Percentiles rank a stretch among this genome's conserved stretches.
Evolutionary conservation across 2,797 vertebrate species (phyloP).

Genomic region (Triplophysa bombifrons): DNA sequence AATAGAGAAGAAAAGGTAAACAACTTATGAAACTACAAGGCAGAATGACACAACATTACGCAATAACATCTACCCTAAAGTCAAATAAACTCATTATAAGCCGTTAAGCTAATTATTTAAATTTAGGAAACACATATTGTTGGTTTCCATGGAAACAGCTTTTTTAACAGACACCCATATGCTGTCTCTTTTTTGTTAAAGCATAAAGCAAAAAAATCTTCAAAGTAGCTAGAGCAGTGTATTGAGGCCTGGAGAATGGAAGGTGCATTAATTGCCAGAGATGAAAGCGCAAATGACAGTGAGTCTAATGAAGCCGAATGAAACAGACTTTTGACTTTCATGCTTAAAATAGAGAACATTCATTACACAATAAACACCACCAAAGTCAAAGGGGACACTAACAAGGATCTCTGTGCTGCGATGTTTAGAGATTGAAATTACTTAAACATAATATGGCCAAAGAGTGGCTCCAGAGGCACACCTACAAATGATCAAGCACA

Average conservation of each 20-base stretch:
- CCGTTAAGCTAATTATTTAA: constrained; percentile 52
- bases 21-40: constrained; percentile 20
- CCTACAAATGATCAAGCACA: not conserved
- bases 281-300: constrained; percentile 40
- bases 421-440: not conserved
- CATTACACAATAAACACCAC: constrained; percentile 4
- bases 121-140: constrained; percentile 51
- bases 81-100: constrained; percentile 33
- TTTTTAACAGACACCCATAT: constrained; percentile 59
- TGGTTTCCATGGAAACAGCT: constrained; percentile 68
- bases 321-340: constrained; percentile 32
- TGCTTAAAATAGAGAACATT: constrained; percentile 26
- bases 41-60: constrained; percentile 8
- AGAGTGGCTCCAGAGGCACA: constrained; percentile 6
- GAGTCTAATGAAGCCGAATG: constrained; percentile 38
- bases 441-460: not conserved
- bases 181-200: constrained; percentile 40
- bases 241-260: constrained; percentile 25
- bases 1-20: not conserved
- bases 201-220: constrained; percentile 47
- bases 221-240: constrained; percentile 31
- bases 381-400: constrained; percentile 3
- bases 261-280: constrained; percentile 49
- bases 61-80: constrained; percentile 33
- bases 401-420: not conserved